Percentiles rank a stretch among this genome's conserved stretches.
Evolutionary conservation across 2,113 vertebrate species (phyloP).

Genomic region (Prolemur simus): DNA sequence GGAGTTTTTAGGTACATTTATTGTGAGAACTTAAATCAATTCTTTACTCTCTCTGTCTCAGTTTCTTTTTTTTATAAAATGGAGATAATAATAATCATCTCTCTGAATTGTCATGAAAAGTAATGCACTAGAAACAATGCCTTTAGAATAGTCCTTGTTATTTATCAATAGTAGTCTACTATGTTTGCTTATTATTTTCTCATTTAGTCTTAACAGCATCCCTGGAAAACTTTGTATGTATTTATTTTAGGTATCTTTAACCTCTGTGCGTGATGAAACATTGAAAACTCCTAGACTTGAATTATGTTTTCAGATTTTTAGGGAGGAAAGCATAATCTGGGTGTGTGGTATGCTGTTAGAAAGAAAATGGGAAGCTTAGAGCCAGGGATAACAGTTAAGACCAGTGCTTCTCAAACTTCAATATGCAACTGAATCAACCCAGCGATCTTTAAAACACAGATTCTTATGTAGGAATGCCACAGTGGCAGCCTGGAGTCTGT

Average conservation of each 20-base stretch:
- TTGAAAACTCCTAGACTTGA: neutral
- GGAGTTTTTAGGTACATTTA: neutral
- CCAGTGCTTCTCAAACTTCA: neutral
- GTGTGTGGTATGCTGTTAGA: neutral
- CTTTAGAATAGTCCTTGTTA: neutral
- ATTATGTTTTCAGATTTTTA: neutral
- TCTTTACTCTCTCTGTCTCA: neutral
- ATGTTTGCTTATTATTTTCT: neutral
- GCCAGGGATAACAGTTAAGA: neutral
- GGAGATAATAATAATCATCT: neutral
- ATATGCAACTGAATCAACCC: neutral
- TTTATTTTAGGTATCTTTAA: neutral
- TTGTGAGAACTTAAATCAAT: neutral
- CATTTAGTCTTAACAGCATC: neutral
- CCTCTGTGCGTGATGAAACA: neutral
- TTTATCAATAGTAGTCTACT: neutral
- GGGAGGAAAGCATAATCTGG: neutral
- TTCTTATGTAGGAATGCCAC: neutral
- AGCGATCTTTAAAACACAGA: neutral
- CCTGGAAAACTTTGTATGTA: neutral
- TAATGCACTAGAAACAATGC: neutral
- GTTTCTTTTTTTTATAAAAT: neutral
- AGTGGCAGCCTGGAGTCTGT: neutral
- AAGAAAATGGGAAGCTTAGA: neutral
- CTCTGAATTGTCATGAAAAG: neutral